These are phyloP conservation scores for Ryuthela nishihirai DNA, from an alignment of 2,888 invertebrate genomes.

Conservation along the genomic window DNA sequence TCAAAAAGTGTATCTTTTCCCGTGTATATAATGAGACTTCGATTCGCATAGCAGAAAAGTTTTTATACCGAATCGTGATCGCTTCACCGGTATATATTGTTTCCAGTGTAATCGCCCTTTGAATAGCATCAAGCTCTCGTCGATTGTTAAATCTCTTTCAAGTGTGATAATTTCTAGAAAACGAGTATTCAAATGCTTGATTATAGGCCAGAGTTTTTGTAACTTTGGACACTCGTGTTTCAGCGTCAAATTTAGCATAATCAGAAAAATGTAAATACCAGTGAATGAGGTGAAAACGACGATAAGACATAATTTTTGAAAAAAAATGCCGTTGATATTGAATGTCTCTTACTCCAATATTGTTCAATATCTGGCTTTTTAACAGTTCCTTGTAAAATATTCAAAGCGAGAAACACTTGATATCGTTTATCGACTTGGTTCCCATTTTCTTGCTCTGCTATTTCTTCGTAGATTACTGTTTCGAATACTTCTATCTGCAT, in stretches of 20 bases:
- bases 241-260: neutral
- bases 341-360: neutral
- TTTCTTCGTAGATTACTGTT: slow-evolving; percentile 1
- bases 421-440: neutral
- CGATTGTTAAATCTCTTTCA: slow-evolving; percentile 15
- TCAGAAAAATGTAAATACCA: slow-evolving; percentile 2
- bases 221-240: neutral
- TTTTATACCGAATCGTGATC: slow-evolving; percentile 35
- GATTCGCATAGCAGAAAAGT: slow-evolving; percentile 16
- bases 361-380: neutral
- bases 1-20: neutral
- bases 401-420: neutral
- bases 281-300: neutral
- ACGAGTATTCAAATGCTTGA: neutral
- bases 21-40: slow-evolving; percentile 11
- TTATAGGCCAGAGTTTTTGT: slow-evolving; percentile 23
- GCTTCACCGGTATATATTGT: slow-evolving; percentile 34
- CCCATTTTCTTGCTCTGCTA: neutral
- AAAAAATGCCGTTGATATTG: neutral
- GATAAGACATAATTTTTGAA: neutral
- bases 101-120: slow-evolving; percentile 22
- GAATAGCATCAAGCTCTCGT: slow-evolving; percentile 37
- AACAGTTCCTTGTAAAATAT: neutral
- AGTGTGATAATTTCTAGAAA: slow-evolving; percentile 13
- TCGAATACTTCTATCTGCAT: neutral